phyloP scores from a whole-genome alignment of 1,140 invertebrate genomes.

The Hylaeus volcanicus region DNA sequence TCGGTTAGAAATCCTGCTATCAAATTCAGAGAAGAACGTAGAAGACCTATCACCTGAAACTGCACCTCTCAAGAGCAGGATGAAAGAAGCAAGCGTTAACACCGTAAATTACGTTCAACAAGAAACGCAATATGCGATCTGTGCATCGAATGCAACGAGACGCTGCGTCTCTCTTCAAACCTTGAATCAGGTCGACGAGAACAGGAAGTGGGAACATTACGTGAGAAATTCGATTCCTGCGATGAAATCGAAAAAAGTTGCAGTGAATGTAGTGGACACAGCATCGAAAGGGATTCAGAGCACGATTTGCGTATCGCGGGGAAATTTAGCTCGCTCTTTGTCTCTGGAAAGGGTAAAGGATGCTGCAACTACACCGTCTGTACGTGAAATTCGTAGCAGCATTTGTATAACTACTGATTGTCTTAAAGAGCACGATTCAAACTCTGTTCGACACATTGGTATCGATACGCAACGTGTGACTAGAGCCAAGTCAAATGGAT shows the following conservation, averaged over 20 bases:
- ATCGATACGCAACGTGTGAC: background rate
- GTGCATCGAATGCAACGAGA: background rate
- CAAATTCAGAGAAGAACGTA: too few species aligned
- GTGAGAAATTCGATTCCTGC: background rate
- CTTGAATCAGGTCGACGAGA: background rate
- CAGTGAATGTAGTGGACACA: conserved; percentile 2
- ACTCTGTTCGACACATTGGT: background rate
- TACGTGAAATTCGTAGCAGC: background rate
- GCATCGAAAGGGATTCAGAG: conserved; percentile 22
- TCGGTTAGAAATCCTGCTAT: conserved; percentile 35
- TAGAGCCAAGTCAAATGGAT: background rate
- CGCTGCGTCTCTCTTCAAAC: conserved; percentile 1
- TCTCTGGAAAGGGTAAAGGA: background rate
- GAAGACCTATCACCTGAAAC: background rate
- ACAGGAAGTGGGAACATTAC: background rate
- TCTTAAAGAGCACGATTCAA: background rate
- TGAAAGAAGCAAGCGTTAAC: background rate
- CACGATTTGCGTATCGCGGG: conserved; percentile 6
- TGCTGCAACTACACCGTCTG: conserved; percentile 2
- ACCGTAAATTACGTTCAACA: background rate
- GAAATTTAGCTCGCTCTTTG: background rate
- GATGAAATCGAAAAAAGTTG: background rate
- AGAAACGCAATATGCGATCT: conserved; percentile 15
- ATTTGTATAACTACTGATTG: background rate
- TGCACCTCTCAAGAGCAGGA: background rate